phyloP scores from a whole-genome alignment of 2,113 vertebrate species.

The Conger conger region DNA sequence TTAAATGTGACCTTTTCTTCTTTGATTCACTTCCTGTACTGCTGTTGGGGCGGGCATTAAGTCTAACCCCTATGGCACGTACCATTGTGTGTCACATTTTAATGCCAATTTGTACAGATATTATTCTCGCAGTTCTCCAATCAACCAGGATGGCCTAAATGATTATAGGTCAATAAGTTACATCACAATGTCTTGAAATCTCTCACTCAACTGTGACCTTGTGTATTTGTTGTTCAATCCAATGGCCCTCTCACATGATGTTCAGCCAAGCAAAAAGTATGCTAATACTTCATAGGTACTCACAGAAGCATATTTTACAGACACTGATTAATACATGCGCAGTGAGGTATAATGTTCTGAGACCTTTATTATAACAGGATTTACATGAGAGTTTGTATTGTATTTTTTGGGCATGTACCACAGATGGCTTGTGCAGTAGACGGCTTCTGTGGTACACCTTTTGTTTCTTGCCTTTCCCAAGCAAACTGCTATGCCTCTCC shows the following conservation, averaged over 20 bases:
- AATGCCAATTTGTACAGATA: neutral
- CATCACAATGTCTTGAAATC: neutral
- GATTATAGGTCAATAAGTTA: neutral
- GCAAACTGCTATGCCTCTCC: neutral
- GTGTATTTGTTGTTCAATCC: neutral
- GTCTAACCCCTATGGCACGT: neutral
- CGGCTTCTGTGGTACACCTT: neutral
- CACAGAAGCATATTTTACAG: no score
- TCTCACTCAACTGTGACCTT: neutral
- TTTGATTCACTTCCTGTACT: constrained; percentile 4
- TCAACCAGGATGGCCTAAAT: neutral
- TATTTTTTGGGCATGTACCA: neutral
- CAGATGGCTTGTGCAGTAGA: neutral
- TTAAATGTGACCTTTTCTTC: neutral
- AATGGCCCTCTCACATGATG: neutral
- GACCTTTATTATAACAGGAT: neutral
- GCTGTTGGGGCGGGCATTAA: neutral
- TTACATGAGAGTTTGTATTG: neutral
- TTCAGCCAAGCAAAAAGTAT: neutral
- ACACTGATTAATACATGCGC: no score
- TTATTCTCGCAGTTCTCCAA: neutral
- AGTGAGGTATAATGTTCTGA: neutral
- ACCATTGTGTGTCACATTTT: neutral
- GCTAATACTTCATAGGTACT: no score
- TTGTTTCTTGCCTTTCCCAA: neutral